Evolutionary conservation across 37 sponge, comb jelly and placozoan genomes (phyloP), one percentile per base, ranked within the genome.

Genomic region (Hormiphora californensis): DNA sequence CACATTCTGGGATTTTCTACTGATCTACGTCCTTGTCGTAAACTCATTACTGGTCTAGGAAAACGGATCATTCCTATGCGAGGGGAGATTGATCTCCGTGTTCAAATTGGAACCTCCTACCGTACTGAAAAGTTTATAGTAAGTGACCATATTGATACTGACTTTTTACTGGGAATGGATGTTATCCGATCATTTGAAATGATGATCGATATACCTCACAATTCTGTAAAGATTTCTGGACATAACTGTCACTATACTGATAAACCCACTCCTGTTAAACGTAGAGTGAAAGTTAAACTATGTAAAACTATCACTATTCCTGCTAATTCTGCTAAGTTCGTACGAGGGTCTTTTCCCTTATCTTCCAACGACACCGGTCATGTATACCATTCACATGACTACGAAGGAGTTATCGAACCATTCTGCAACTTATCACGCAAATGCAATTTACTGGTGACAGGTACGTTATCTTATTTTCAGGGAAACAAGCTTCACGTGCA

Each of bases 121-220:
- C 4, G 12, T 19, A 39, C 2, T 27, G 46, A 73, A 23, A 73
- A 23, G 2, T 73, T 73, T 41, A 36, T 73, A 7, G 81, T 73
- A 12, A 32, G 36, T 73, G 81, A 73, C 43, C 40, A 73, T 28
- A 39, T 73, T 32, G 81, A 73, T 33, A 27, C 11, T 28, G 81
- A 73, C 12, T 40, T 73, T 40, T 28, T 73, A 22, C 40, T 73
- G 81, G 81, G 81, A 8, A 73, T 73, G 81, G 81, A 73, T 33
- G 28, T 73, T 23, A 73, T 73, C 17, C 40, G 43, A 28, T 19
- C 40, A 40, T 41, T 32, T 40, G 28, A 41, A 17, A 73, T 73
- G 46, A 27, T 43, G 17, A 73, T 73, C 27, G 23, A 73, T 36
- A 28, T 73, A 21, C 32, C 32, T 22, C 0, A 73, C n/a, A n/a